Percentiles rank a stretch among this genome's conserved stretches.
These are phyloP conservation scores for Pandemis heparana DNA, from an alignment of 2,888 invertebrate genomes.

Conservation along the genomic window DNA sequence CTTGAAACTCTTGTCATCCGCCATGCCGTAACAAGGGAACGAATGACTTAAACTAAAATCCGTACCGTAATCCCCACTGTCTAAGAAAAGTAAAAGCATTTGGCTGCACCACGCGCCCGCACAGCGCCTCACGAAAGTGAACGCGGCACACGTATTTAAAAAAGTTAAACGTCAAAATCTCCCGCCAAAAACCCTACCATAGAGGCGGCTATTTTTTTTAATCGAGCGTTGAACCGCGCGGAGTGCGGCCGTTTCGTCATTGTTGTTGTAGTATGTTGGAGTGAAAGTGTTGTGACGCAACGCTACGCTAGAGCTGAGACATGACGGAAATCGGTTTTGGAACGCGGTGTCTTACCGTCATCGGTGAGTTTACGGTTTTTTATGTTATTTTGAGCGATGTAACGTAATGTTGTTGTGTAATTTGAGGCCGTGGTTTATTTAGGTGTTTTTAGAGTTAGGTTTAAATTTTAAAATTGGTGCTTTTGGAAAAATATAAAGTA, in stretches of 20 bases:
- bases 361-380: constrained; percentile 66
- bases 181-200: constrained; percentile 61
- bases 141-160: constrained; percentile 70
- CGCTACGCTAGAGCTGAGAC: constrained; percentile 70
- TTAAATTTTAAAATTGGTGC: neutral
- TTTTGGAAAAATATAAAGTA: no score
- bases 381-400: constrained; percentile 33
- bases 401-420: constrained; percentile 20
- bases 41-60: constrained; percentile 21
- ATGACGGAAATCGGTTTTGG: constrained; percentile 78
- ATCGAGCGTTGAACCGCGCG: constrained; percentile 75
- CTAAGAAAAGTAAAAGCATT: constrained; percentile 81
- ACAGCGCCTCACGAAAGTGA: constrained; percentile 76
- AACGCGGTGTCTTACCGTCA: constrained; percentile 73
- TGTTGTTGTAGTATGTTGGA: constrained; percentile 69
- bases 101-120: constrained; percentile 64
- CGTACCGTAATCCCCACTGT: constrained; percentile 73
- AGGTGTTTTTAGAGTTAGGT: neutral
- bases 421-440: neutral
- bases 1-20: neutral
- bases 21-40: constrained; percentile 10
- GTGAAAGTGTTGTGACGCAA: constrained; percentile 84
- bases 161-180: constrained; percentile 55
- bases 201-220: constrained; percentile 48
- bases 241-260: constrained; percentile 66